phyloP scores from a whole-genome alignment of 1,140 invertebrate genomes.

The Anthonomus grandis region DNA sequence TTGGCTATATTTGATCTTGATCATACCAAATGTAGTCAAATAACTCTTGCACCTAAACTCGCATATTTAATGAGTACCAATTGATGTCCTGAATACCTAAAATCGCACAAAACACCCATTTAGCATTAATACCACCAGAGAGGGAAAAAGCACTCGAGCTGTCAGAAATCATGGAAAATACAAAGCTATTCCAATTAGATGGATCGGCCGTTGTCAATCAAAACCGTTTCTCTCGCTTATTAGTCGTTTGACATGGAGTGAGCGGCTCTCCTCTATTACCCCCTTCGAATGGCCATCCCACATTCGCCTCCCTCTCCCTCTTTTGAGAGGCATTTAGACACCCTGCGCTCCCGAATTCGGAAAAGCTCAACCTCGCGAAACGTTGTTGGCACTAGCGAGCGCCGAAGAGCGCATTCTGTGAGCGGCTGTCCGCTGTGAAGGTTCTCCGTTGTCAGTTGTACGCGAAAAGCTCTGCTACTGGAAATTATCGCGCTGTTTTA shows the following conservation, averaged over 20 bases:
- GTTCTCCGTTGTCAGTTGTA: background rate
- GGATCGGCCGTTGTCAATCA: slow-evolving; percentile 25
- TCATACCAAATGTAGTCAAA: too few species aligned
- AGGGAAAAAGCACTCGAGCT: slow-evolving; percentile 19
- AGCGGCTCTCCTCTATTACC: slow-evolving; percentile 19
- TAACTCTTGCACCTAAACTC: too few species aligned
- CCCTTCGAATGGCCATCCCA: slow-evolving; percentile 20
- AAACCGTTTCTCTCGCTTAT: slow-evolving; percentile 27
- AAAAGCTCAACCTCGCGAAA: slow-evolving; percentile 23
- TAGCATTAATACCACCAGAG: too few species aligned
- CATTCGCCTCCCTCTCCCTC: slow-evolving; percentile 12
- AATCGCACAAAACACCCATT: too few species aligned
- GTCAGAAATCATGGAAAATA: slow-evolving; percentile 16
- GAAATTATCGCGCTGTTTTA: slow-evolving; percentile 2
- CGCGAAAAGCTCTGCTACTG: background rate
- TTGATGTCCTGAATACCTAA: too few species aligned
- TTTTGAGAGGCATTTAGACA: slow-evolving; percentile 12
- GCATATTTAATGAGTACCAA: too few species aligned
- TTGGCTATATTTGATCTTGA: too few species aligned
- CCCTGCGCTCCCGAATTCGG: slow-evolving; percentile 21
- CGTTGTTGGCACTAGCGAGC: slow-evolving; percentile 8
- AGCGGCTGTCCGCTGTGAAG: background rate
- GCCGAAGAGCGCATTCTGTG: slow-evolving; percentile 11
- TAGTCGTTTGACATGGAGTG: slow-evolving; percentile 27
- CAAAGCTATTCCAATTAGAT: slow-evolving; percentile 24